These are phyloP conservation scores for Chaetogeoica ovagalla DNA, from an alignment of 2,888 invertebrate genomes.

Conservation along the genomic window DNA sequence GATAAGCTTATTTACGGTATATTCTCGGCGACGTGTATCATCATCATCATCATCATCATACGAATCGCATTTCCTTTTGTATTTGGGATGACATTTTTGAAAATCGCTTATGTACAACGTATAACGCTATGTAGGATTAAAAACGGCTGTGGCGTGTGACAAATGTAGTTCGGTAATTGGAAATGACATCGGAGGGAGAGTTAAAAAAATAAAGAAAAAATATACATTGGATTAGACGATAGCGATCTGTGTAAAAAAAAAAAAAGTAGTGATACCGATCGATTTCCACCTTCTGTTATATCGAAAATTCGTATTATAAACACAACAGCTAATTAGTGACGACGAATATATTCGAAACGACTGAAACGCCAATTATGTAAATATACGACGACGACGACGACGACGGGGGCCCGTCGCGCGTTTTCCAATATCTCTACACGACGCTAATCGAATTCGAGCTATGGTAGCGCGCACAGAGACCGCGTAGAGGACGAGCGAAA, in stretches of 20 bases:
- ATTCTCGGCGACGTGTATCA: not conserved
- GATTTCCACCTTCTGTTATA: constrained; percentile 32
- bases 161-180: constrained; percentile 1
- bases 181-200: not conserved
- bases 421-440: not conserved
- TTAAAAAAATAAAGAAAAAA: not conserved
- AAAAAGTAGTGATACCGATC: not conserved
- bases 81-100: no score
- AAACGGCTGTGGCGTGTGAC: not conserved
- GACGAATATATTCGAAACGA: not conserved
- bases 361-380: constrained; percentile 43
- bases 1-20: not conserved
- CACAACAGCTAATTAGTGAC: constrained; percentile 24
- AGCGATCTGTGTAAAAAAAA: not conserved
- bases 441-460: constrained; percentile 31
- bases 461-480: not conserved
- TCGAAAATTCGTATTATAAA: not conserved
- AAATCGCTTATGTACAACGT: no score
- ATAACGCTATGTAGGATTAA: not conserved
- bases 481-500: not conserved
- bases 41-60: no score
- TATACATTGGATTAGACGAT: constrained; percentile 3
- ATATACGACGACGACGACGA: constrained; percentile 3
- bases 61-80: not conserved
- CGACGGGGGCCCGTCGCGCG: no score